These are phyloP conservation scores for Seira ritae DNA, from an alignment of 2,888 invertebrate genomes.

Conservation along the genomic window DNA sequence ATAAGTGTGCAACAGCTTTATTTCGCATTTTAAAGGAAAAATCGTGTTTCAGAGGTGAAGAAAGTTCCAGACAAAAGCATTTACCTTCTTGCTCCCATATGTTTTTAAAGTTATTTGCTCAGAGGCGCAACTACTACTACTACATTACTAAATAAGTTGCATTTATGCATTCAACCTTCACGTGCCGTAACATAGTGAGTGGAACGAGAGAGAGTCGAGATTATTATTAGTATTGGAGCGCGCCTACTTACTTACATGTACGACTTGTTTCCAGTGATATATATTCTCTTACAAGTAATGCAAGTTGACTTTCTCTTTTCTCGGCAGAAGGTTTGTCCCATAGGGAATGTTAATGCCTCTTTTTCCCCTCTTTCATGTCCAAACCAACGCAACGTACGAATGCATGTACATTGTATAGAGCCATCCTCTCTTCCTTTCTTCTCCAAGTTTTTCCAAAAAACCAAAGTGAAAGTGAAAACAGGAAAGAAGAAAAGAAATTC, in stretches of 20 bases:
- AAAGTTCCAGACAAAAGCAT: neutral
- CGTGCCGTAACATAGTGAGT: no score
- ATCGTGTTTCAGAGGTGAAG: neutral
- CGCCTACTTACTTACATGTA: no score
- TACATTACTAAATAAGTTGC: neutral
- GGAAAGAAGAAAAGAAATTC: conserved; percentile 12
- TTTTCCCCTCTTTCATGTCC: conserved; percentile 34
- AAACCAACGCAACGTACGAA: conserved; percentile 26
- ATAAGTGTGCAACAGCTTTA: no score
- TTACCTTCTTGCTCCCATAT: neutral
- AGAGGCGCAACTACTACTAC: no score
- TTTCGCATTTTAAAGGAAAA: neutral
- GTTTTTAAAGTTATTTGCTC: no score
- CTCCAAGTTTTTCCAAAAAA: conserved; percentile 37
- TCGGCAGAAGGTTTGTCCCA: conserved; percentile 49
- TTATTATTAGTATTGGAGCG: no score
- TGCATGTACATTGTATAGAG: conserved; percentile 32
- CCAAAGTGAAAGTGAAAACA: conserved; percentile 31
- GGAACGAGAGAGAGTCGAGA: no score
- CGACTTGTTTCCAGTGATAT: no score
- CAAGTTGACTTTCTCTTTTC: conserved; percentile 25
- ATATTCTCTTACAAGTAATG: neutral
- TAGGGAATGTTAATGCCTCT: conserved; percentile 59
- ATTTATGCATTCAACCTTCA: conserved; percentile 5
- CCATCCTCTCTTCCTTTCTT: conserved; percentile 29